phyloP scores from a whole-genome alignment of 2,888 invertebrate species.

The Pecten maximus region DNA sequence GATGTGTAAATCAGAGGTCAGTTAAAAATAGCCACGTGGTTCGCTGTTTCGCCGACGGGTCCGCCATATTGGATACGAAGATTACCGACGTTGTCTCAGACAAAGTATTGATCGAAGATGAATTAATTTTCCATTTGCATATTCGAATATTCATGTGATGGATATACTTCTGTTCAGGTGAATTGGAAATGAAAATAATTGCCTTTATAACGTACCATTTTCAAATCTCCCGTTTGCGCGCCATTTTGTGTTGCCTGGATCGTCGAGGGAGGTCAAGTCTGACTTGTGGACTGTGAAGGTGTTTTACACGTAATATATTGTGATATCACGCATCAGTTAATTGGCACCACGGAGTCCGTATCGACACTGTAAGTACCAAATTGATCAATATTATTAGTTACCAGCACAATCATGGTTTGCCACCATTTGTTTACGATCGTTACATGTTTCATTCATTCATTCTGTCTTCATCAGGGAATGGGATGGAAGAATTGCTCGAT shows the following conservation, averaged over 20 bases:
- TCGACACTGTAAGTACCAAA: slow-evolving; percentile 25
- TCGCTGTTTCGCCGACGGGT: slow-evolving; percentile 48
- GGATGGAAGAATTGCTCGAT: slow-evolving; percentile 23
- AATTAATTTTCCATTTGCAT: slow-evolving; percentile 32
- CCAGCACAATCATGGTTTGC: not conserved
- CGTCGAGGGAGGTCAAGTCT: slow-evolving; percentile 50
- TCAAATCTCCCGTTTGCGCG: slow-evolving; percentile 50
- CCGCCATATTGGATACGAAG: slow-evolving; percentile 52
- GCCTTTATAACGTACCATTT: slow-evolving; percentile 11
- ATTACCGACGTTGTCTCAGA: slow-evolving; percentile 43
- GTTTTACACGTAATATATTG: slow-evolving; percentile 33
- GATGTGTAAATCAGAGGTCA: slow-evolving; percentile 32
- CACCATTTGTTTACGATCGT: slow-evolving; percentile 25
- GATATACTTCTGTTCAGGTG: slow-evolving; percentile 4
- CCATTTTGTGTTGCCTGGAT: slow-evolving; percentile 58
- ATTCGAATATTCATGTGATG: slow-evolving; percentile 26
- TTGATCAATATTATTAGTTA: not conserved
- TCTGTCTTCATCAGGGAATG: slow-evolving; percentile 34
- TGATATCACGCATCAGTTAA: slow-evolving; percentile 29
- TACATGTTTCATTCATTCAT: slow-evolving; percentile 24
- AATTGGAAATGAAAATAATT: slow-evolving; percentile 29
- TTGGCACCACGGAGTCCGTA: slow-evolving; percentile 27
- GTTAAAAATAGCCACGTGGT: slow-evolving; percentile 41
- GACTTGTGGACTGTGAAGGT: slow-evolving; percentile 35
- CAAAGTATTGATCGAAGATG: slow-evolving; percentile 32